Evolutionary conservation across 2,888 invertebrate genomes (phyloP).

Genomic region (Lepidocyrtoides sp.): DNA sequence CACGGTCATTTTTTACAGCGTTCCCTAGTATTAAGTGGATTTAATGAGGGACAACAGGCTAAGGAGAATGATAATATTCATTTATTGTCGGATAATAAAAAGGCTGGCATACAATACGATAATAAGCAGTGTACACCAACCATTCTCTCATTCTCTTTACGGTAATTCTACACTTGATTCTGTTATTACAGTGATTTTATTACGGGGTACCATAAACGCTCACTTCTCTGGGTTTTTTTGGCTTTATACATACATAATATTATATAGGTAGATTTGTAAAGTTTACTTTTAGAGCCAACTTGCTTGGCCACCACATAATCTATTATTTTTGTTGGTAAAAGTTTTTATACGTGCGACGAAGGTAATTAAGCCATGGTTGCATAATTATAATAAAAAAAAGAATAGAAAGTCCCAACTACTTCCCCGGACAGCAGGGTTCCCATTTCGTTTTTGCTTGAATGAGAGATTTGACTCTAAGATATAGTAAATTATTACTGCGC

Average conservation of each 20-base stretch:
- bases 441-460: slow-evolving; percentile 42
- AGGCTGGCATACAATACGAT: slow-evolving; percentile 17
- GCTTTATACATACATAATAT: background rate
- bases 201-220: slow-evolving; percentile 49
- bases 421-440: slow-evolving; percentile 72
- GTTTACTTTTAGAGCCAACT: background rate
- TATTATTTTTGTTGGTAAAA: background rate
- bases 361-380: slow-evolving; percentile 74
- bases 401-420: slow-evolving; percentile 61
- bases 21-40: background rate
- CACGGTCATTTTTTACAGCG: background rate
- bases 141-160: background rate
- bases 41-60: slow-evolving; percentile 16
- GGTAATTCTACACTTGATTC: slow-evolving; percentile 1
- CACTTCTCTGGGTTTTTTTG: background rate
- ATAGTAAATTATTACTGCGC: no score
- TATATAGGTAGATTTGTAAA: background rate
- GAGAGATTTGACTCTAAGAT: no score
- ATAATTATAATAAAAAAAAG: slow-evolving; percentile 72
- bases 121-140: background rate
- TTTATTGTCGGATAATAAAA: slow-evolving; percentile 64
- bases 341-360: background rate
- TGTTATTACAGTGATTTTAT: slow-evolving; percentile 60
- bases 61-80: slow-evolving; percentile 14
- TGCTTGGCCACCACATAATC: background rate